A percentile compares a stretch with the other conserved stretches of the same genome.
Conservation (phyloP, 2,888 invertebrate genomes). For the Pseudoips prasinana region DNA sequence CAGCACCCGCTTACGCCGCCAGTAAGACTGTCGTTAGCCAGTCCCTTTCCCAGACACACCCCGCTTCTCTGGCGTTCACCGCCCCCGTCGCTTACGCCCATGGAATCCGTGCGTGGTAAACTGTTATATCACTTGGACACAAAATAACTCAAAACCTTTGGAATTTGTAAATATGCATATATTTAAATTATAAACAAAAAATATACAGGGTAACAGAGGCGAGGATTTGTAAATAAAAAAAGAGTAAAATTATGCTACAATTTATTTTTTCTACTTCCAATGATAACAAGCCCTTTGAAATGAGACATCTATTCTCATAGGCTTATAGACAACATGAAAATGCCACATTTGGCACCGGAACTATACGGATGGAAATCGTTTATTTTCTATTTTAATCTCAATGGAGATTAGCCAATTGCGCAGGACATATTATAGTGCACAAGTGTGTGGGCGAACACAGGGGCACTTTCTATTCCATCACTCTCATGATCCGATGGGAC, state of each 20-base stretch:
- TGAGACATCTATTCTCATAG: too few species aligned
- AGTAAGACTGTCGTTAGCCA: slow-evolving; percentile 58
- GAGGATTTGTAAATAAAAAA: slow-evolving; percentile 80
- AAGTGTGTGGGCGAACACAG: too few species aligned
- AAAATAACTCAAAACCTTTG: slow-evolving; percentile 70
- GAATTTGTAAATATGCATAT: slow-evolving; percentile 57
- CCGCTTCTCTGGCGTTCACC: slow-evolving; percentile 43
- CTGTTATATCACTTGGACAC: slow-evolving; percentile 70
- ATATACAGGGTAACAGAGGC: slow-evolving; percentile 62
- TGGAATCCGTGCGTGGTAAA: slow-evolving; percentile 67
- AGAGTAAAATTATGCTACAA: slow-evolving; percentile 11
- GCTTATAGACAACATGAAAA: too few species aligned
- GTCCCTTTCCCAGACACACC: slow-evolving; percentile 67
- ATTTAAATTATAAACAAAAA: slow-evolving; percentile 63
- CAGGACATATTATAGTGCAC: too few species aligned
- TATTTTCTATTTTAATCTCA: too few species aligned
- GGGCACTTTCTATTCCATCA: too few species aligned
- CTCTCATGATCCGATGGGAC: too few species aligned
- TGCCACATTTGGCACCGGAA: too few species aligned
- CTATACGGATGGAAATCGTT: too few species aligned
- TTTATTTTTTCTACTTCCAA: too few species aligned
- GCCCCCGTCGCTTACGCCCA: slow-evolving; percentile 46
- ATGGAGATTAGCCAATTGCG: too few species aligned
- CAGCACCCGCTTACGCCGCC: slow-evolving; percentile 41
- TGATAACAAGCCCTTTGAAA: too few species aligned